A percentile compares a stretch with the other conserved stretches of the same genome.
phyloP scores from a whole-genome alignment of 2,888 invertebrate species.

The Apodemia duryi region DNA sequence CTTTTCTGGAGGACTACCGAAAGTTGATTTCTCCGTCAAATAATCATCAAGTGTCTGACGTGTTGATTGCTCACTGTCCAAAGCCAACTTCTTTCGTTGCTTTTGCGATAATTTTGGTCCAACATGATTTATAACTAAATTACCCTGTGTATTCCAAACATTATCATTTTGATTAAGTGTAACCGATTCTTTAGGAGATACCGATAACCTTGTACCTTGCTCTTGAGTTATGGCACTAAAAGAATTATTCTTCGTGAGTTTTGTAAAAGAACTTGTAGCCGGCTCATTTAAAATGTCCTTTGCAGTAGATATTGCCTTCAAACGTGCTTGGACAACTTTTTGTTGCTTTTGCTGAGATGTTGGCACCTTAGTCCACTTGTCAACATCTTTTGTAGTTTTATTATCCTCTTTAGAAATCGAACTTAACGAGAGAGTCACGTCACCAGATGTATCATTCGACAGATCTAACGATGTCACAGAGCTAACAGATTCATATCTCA shows the following conservation, averaged over 20 bases:
- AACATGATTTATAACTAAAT: constrained; percentile 58
- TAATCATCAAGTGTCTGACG: constrained; percentile 51
- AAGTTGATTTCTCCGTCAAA: constrained; percentile 45
- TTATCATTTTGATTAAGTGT: constrained; percentile 46
- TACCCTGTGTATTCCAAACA: constrained; percentile 49
- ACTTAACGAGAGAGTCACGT: constrained; percentile 61
- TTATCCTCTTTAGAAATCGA: constrained; percentile 52
- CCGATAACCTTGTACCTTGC: constrained; percentile 39
- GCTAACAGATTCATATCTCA: constrained; percentile 63
- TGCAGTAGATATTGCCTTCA: constrained; percentile 62
- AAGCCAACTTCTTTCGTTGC: constrained; percentile 79
- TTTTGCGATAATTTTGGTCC: constrained; percentile 82
- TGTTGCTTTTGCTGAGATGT: constrained; percentile 65
- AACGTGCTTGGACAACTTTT: constrained; percentile 68
- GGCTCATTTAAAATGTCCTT: constrained; percentile 62
- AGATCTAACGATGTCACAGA: constrained; percentile 65
- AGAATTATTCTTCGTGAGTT: constrained; percentile 54
- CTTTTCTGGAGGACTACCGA: constrained; percentile 58
- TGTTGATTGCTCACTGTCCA: constrained; percentile 47
- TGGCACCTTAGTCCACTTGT: constrained; percentile 72
- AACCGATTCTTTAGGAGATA: constrained; percentile 56
- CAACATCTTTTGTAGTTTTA: constrained; percentile 47
- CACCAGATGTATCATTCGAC: constrained; percentile 56
- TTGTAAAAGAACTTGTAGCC: constrained; percentile 56
- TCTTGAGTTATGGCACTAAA: constrained; percentile 41